A percentile compares a stretch with the other conserved stretches of the same genome.
phyloP scores from a whole-genome alignment of 1,140 invertebrate species.

The Bathynomus jamesi region DNA sequence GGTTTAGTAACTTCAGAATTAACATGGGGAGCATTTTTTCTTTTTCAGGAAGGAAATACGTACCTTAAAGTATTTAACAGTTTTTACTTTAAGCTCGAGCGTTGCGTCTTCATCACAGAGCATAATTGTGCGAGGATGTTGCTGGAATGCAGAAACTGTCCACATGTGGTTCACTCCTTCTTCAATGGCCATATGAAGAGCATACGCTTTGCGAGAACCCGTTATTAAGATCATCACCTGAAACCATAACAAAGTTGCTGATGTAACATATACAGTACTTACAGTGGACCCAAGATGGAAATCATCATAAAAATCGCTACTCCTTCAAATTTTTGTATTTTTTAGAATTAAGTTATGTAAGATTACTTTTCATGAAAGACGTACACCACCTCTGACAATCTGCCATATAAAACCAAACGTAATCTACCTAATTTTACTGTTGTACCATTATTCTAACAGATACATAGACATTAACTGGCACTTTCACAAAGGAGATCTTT shows the following conservation, averaged over 20 bases:
- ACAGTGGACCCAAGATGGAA: background rate
- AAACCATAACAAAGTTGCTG: background rate
- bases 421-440: no score
- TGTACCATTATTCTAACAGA: no score
- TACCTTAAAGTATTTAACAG: constrained; percentile 97
- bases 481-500: no score
- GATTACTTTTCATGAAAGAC: no score
- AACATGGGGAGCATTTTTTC: no score
- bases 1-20: no score
- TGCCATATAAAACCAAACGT: no score
- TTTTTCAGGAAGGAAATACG: no score
- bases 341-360: no score
- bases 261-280: background rate
- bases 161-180: constrained; percentile 99
- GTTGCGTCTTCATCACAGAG: constrained; percentile 98
- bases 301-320: background rate
- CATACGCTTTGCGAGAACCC: constrained; percentile 93
- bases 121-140: constrained; percentile 82
- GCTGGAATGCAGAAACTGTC: constrained; percentile 98
- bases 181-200: constrained; percentile 93
- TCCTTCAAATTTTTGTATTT: background rate
- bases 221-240: constrained; percentile 96
- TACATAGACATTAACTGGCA: no score
- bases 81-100: constrained; percentile 91
- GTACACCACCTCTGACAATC: no score